Evolutionary conservation across 2,797 vertebrate species (phyloP).

Genomic region (Miichthys miiuy): DNA sequence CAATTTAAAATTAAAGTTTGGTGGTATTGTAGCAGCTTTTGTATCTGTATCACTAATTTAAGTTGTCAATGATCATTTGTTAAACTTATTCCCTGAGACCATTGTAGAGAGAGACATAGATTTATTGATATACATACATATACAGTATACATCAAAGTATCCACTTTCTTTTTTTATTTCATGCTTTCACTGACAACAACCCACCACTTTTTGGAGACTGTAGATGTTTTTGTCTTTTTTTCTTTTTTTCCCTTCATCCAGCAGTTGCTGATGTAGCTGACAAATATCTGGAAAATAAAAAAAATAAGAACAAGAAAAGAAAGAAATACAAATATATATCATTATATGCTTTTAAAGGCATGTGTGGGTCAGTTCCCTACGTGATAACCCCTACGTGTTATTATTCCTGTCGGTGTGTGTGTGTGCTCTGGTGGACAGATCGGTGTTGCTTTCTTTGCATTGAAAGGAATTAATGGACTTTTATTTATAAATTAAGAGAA

Average conservation of each 20-base stretch:
- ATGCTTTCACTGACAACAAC: neutral
- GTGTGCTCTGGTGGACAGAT: neutral
- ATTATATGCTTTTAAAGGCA: neutral
- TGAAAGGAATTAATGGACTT: neutral
- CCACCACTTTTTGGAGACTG: neutral
- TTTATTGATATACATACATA: neutral
- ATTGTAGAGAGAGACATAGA: neutral
- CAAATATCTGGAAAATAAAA: neutral
- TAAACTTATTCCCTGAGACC: neutral
- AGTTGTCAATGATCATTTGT: neutral
- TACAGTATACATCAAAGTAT: neutral
- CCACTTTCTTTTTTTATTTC: neutral
- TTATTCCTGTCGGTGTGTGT: neutral
- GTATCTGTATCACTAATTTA: neutral
- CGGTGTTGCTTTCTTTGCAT: neutral
- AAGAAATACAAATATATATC: neutral
- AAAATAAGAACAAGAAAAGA: neutral
- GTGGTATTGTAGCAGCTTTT: neutral
- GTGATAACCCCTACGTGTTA: neutral
- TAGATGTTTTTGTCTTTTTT: neutral
- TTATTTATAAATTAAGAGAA: neutral
- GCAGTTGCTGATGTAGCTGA: neutral
- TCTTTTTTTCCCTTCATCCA: neutral
- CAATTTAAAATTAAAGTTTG: neutral
- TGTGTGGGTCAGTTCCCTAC: neutral